A percentile compares a stretch with the other conserved stretches of the same genome.
These are phyloP conservation scores for Rousettus madagascariensis DNA, from an alignment of 2,797 vertebrate species.

Conservation along the genomic window DNA sequence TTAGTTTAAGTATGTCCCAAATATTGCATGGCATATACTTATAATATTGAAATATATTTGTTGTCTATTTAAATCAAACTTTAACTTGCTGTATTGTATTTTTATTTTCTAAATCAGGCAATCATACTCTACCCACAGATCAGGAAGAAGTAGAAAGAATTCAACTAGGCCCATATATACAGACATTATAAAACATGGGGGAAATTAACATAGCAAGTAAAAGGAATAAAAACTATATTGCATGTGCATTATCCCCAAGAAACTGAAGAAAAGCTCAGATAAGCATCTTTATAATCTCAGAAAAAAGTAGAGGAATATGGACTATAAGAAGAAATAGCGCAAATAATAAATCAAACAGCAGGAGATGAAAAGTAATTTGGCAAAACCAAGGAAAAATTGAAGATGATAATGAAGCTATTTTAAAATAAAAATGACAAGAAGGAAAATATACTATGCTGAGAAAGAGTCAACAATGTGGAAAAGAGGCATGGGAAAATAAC, in stretches of 20 bases:
- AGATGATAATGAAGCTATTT: background rate
- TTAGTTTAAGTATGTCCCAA: background rate
- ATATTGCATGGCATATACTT: background rate
- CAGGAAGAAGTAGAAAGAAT: background rate
- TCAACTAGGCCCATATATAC: background rate
- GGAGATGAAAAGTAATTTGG: slow-evolving; percentile 19
- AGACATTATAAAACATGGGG: background rate
- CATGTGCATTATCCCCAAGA: background rate
- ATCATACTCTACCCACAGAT: background rate
- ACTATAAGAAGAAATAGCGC: background rate
- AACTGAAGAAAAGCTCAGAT: background rate
- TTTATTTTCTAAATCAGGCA: slow-evolving; percentile 1
- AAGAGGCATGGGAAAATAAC: background rate
- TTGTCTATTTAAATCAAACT: slow-evolving; percentile 11
- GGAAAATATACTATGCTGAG: background rate
- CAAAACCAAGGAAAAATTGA: background rate
- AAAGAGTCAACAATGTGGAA: background rate
- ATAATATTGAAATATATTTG: background rate
- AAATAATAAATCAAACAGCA: background rate
- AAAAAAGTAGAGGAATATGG: slow-evolving; percentile 2
- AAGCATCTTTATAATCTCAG: slow-evolving; percentile 4
- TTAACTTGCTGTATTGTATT: background rate
- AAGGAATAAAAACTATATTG: slow-evolving; percentile 6
- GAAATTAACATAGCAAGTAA: background rate
- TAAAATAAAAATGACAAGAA: slow-evolving; percentile 23